These are phyloP conservation scores for Cyanistes caeruleus DNA, from an alignment of 2,113 vertebrate genomes.

Conservation along the genomic window DNA sequence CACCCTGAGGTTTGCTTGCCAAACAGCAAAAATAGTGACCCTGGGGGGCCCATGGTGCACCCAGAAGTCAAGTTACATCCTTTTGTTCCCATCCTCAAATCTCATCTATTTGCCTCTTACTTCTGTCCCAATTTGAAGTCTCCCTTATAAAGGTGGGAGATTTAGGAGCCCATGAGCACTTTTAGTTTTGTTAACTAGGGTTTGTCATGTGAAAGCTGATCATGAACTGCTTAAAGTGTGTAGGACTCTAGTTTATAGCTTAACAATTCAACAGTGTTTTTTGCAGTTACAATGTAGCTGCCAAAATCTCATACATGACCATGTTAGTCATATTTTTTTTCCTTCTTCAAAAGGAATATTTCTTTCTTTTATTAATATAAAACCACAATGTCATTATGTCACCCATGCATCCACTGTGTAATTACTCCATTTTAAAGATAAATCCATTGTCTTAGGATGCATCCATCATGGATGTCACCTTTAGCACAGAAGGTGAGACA, in stretches of 20 bases:
- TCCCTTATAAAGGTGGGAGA: background rate
- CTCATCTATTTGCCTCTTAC: background rate
- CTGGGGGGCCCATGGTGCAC: background rate
- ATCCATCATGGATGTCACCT: slow-evolving; percentile 90
- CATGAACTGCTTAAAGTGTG: background rate
- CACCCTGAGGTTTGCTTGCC: fast-evolving
- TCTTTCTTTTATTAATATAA: slow-evolving; percentile 78
- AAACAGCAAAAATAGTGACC: background rate
- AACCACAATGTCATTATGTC: slow-evolving; percentile 85
- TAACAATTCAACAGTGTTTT: background rate
- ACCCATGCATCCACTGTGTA: slow-evolving; percentile 85
- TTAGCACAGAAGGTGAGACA: slow-evolving; percentile 81
- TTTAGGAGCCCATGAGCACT: background rate
- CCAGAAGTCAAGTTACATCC: background rate
- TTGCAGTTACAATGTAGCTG: slow-evolving; percentile 28
- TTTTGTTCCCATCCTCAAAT: background rate
- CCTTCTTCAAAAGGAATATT: slow-evolving; percentile 54
- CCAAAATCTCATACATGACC: slow-evolving; percentile 34
- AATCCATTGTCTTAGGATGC: slow-evolving; percentile 85
- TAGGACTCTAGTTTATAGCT: background rate
- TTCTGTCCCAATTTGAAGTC: background rate
- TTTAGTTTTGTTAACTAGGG: background rate
- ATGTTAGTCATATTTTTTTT: slow-evolving; percentile 53
- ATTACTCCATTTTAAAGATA: slow-evolving; percentile 94
- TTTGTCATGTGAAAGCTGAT: background rate